A percentile compares a stretch with the other conserved stretches of the same genome.
These are phyloP conservation scores for Typhlomys cinereus DNA, from an alignment of 2,113 vertebrate species.

Conservation along the genomic window DNA sequence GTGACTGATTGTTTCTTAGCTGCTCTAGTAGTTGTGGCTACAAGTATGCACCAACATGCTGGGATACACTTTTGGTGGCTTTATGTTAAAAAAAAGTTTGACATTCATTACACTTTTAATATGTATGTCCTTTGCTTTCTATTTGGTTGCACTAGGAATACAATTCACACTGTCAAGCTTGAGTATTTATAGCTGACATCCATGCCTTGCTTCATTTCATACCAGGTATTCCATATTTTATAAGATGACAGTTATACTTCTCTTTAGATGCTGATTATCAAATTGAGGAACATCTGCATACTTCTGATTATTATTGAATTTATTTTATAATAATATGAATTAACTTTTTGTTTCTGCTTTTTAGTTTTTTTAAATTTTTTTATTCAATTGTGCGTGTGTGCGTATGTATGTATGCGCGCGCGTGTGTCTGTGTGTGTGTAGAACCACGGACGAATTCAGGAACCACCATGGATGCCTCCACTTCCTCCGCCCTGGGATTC, in stretches of 20 bases:
- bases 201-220: neutral
- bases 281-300: neutral
- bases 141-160: neutral
- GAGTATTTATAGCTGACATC: neutral
- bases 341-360: neutral
- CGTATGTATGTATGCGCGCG: too few relatives aligned
- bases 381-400: too few relatives aligned
- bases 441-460: too few relatives aligned
- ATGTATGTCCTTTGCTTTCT: neutral
- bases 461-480: too few relatives aligned
- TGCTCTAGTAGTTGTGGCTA: neutral
- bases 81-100: neutral
- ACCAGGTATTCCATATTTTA: neutral
- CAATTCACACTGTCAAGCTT: neutral
- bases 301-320: neutral
- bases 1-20: neutral
- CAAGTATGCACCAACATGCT: fast-evolving
- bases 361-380: too few relatives aligned
- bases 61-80: neutral
- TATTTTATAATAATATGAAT: neutral
- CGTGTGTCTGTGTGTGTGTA: too few relatives aligned
- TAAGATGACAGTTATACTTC: neutral
- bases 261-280: neutral
- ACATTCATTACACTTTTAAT: neutral
- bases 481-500: too few relatives aligned